phyloP scores from a whole-genome alignment of 2,113 vertebrate species.

The Origma solitaria region DNA sequence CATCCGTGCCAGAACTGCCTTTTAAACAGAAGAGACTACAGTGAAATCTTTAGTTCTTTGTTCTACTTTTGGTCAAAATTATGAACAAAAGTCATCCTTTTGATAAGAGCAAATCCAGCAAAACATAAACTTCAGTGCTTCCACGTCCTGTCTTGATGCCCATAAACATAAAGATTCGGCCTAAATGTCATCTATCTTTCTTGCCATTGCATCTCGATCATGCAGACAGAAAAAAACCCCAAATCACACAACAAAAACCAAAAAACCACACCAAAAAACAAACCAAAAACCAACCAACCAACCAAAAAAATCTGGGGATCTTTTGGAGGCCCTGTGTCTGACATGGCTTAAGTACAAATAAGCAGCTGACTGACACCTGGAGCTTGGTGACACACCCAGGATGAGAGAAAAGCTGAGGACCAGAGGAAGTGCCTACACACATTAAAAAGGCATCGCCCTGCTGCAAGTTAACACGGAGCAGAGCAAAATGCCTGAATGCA shows the following conservation, averaged over 20 bases:
- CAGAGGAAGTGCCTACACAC: neutral
- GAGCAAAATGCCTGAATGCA: neutral
- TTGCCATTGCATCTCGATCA: neutral
- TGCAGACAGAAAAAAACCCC: neutral
- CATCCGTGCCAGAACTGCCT: neutral
- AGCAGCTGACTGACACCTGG: neutral
- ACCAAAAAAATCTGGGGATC: neutral
- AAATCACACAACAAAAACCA: neutral
- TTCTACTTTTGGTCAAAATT: neutral
- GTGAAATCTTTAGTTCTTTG: neutral
- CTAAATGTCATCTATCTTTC: neutral
- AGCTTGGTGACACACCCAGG: neutral
- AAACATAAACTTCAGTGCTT: neutral
- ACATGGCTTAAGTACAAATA: neutral
- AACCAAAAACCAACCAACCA: neutral
- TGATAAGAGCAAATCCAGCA: neutral
- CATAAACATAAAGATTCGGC: neutral
- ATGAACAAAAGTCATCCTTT: neutral
- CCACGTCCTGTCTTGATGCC: neutral
- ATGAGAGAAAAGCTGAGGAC: neutral
- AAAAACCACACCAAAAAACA: neutral
- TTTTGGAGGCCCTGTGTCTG: neutral
- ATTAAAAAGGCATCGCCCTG: neutral
- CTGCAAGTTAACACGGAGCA: neutral
- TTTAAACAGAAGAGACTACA: neutral